Evolutionary conservation across 2,888 invertebrate genomes (phyloP).

Genomic region (Calephelis perditalis): DNA sequence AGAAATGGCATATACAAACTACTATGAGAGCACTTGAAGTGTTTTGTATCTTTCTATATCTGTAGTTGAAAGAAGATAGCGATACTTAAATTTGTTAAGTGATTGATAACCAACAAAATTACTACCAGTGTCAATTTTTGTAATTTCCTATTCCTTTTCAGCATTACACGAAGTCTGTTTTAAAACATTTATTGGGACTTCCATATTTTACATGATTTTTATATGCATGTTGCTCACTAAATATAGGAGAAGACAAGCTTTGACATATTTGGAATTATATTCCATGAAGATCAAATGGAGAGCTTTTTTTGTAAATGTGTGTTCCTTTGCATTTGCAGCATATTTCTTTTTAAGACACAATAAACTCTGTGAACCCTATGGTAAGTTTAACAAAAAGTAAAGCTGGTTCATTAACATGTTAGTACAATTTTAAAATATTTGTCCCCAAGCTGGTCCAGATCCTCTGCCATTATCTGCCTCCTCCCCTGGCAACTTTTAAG

Average conservation of each 20-base stretch:
- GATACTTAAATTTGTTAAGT: too few relatives aligned
- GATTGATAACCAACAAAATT: too few relatives aligned
- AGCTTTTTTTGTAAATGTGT: conserved; percentile 84
- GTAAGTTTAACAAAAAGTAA: conserved; percentile 73
- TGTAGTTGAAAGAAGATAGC: too few relatives aligned
- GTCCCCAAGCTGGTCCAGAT: too few relatives aligned
- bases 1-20: too few relatives aligned
- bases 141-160: conserved; percentile 60
- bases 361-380: conserved; percentile 92
- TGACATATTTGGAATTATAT: conserved; percentile 76
- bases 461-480: too few relatives aligned
- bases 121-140: background rate
- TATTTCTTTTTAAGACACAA: conserved; percentile 96
- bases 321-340: conserved; percentile 86
- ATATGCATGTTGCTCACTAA: conserved; percentile 84
- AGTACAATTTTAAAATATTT: too few relatives aligned
- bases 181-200: conserved; percentile 90
- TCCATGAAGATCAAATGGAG: conserved; percentile 89
- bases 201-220: conserved; percentile 92
- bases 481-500: too few relatives aligned
- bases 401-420: background rate
- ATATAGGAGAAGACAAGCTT: conserved; percentile 78
- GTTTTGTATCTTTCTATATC: too few relatives aligned
- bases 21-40: too few relatives aligned
- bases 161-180: conserved; percentile 93